These are phyloP conservation scores for Ferdinandea cuprea DNA, from an alignment of 2,888 invertebrate species.

Conservation along the genomic window DNA sequence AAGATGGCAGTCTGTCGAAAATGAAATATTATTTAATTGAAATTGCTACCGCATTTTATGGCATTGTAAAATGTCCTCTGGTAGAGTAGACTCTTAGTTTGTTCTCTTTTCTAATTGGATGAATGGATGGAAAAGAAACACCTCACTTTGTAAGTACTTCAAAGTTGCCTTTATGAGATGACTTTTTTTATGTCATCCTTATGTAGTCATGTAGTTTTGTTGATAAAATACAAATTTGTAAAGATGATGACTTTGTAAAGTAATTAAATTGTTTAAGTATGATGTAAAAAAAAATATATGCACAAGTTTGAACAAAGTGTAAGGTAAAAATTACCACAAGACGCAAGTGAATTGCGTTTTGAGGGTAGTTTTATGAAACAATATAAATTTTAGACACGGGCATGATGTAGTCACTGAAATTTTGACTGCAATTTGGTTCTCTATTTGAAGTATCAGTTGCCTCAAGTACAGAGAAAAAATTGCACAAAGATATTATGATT, in stretches of 20 bases:
- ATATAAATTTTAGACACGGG: too few species aligned
- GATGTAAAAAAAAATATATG: background rate
- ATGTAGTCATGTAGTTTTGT: constrained; percentile 37
- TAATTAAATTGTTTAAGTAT: constrained; percentile 19
- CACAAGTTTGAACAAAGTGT: too few species aligned
- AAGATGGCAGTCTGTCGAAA: constrained; percentile 17
- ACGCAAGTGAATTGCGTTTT: background rate
- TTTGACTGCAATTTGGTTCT: too few species aligned
- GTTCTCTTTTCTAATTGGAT: constrained; percentile 58
- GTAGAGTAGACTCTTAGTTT: constrained; percentile 23
- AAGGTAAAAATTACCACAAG: too few species aligned
- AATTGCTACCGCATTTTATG: constrained; percentile 62
- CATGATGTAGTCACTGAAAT: too few species aligned
- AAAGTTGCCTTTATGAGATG: constrained; percentile 26
- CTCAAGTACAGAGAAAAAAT: too few species aligned
- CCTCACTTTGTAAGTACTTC: constrained; percentile 13
- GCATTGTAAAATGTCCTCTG: constrained; percentile 48
- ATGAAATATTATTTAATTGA: constrained; percentile 68
- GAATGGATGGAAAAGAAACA: constrained; percentile 20
- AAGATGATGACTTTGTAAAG: constrained; percentile 28
- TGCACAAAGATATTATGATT: too few species aligned
- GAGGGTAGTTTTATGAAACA: too few species aligned
- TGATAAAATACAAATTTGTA: constrained; percentile 65
- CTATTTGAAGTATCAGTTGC: too few species aligned
- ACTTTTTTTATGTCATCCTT: constrained; percentile 43